Evolutionary conservation across 2,113 vertebrate genomes (phyloP).

Genomic region (Zosterops japonicus): DNA sequence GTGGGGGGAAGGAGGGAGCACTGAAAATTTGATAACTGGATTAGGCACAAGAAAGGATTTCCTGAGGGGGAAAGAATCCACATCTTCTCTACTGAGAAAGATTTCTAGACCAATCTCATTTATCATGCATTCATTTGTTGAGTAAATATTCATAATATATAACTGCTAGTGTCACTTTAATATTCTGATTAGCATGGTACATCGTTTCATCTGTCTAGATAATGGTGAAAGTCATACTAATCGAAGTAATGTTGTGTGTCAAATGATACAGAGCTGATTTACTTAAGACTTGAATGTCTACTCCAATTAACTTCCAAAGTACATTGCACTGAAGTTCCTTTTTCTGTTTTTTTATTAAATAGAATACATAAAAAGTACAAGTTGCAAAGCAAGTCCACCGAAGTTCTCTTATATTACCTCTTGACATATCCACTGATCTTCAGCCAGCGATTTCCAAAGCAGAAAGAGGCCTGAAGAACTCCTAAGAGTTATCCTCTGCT

Average conservation of each 20-base stretch:
- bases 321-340: background rate
- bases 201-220: conserved; percentile 36
- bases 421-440: background rate
- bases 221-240: conserved; percentile 58
- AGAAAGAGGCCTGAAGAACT: background rate
- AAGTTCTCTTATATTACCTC: background rate
- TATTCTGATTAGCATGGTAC: conserved; percentile 45
- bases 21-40: background rate
- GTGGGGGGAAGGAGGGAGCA: background rate
- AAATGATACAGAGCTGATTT: conserved; percentile 59
- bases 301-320: conserved; percentile 39
- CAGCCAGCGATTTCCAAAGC: background rate
- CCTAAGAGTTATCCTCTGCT: background rate
- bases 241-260: conserved; percentile 57
- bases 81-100: background rate
- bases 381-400: background rate
- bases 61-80: background rate
- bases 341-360: background rate
- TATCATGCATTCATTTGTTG: conserved; percentile 44
- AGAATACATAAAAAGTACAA: background rate
- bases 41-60: background rate
- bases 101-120: conserved; percentile 17
- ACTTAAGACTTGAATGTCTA: conserved; percentile 49
- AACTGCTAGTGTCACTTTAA: conserved; percentile 51
- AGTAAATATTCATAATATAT: conserved; percentile 64